These are phyloP conservation scores for Melanophora roralis DNA, from an alignment of 2,888 invertebrate genomes.

Conservation along the genomic window DNA sequence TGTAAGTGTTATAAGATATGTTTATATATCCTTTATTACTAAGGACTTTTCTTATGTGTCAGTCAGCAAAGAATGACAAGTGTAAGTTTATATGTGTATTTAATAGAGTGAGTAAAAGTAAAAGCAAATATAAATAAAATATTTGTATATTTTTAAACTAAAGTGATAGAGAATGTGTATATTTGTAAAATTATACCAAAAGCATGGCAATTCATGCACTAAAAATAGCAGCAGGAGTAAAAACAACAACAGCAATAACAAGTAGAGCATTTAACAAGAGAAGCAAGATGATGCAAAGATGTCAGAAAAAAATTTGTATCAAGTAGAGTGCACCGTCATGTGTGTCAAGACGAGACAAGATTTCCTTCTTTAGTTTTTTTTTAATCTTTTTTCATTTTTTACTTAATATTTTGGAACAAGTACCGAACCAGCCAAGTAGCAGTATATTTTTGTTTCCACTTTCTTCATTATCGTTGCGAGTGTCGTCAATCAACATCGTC, in stretches of 20 bases:
- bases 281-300: conserved; percentile 15
- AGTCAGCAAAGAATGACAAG: conserved; percentile 19
- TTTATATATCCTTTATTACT: conserved; percentile 37
- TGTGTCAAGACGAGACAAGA: conserved; percentile 62
- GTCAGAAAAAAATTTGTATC: conserved; percentile 36
- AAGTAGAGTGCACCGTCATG: conserved; percentile 51
- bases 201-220: conserved; percentile 55
- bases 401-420: conserved; percentile 27
- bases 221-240: conserved; percentile 33
- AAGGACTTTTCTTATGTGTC: conserved; percentile 47
- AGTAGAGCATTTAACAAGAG: conserved; percentile 13
- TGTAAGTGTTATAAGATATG: conserved; percentile 47
- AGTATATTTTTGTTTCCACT: conserved; percentile 39
- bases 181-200: conserved; percentile 55
- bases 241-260: conserved; percentile 16
- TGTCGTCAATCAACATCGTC: conserved; percentile 16
- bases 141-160: conserved; percentile 21
- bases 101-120: conserved; percentile 33
- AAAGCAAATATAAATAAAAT: conserved; percentile 44
- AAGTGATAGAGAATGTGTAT: conserved; percentile 10
- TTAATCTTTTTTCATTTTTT: conserved; percentile 26
- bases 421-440: conserved; percentile 40
- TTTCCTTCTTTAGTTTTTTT: conserved; percentile 45
- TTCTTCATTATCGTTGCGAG: conserved; percentile 34
- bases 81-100: not conserved